These are phyloP conservation scores for Gavia stellata DNA, from an alignment of 2,113 vertebrate species.

Conservation along the genomic window DNA sequence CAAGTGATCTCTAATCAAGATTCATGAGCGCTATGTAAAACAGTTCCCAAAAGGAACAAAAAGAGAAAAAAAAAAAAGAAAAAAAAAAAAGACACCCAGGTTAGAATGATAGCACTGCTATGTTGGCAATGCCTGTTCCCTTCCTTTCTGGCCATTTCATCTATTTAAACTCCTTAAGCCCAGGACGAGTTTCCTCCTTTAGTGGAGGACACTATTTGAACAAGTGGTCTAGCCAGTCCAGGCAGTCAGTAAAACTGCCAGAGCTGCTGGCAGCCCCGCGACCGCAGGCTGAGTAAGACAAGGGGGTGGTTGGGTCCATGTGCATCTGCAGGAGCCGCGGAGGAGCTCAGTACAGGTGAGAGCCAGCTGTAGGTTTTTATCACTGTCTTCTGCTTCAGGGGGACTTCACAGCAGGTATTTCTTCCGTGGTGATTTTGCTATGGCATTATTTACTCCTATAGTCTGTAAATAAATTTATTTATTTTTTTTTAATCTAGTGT, in stretches of 20 bases:
- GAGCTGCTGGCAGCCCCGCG: not conserved
- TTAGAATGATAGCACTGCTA: not conserved
- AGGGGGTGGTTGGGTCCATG: fast-evolving
- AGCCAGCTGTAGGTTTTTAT: not conserved
- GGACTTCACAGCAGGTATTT: not conserved
- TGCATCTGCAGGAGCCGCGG: fast-evolving
- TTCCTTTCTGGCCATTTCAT: not conserved
- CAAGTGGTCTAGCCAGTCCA: not conserved
- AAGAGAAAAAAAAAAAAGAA: not conserved
- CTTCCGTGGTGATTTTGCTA: not conserved
- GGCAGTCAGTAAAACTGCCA: not conserved
- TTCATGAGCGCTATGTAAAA: not conserved
- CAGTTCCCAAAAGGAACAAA: not conserved
- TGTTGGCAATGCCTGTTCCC: not conserved
- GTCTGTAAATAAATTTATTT: not conserved
- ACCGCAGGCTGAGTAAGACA: not conserved
- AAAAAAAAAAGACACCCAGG: not conserved
- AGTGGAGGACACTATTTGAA: not conserved
- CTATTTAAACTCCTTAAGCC: not conserved
- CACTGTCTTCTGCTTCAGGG: not conserved
- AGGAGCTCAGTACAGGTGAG: not conserved
- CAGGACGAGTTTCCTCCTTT: not conserved
- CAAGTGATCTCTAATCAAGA: not conserved
- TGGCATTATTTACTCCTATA: not conserved
- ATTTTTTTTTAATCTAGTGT: not conserved